Conservation (phyloP, 2,113 vertebrate species). For the Mola mola region DNA sequence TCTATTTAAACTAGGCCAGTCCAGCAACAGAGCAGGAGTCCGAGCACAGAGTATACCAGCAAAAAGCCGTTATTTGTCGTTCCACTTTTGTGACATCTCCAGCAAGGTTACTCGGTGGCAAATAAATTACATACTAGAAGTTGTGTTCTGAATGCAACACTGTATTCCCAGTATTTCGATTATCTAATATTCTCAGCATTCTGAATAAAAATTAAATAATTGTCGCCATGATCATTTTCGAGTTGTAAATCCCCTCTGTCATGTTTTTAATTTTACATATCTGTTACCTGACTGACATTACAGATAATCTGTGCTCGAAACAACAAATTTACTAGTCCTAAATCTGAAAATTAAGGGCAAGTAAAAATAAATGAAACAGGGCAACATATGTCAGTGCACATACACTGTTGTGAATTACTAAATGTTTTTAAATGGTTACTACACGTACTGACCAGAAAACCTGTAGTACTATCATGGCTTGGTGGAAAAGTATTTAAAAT, state of each 20-base stretch:
- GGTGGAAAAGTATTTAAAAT: not conserved
- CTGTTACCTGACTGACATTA: not conserved
- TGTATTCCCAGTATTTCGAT: not conserved
- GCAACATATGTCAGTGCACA: not conserved
- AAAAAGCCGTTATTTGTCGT: too few relatives aligned
- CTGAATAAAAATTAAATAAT: not conserved
- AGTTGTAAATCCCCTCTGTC: not conserved
- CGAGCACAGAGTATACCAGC: too few relatives aligned
- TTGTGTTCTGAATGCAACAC: too few relatives aligned
- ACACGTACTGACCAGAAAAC: not conserved
- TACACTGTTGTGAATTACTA: not conserved
- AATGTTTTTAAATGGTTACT: not conserved
- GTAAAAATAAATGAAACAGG: too few relatives aligned
- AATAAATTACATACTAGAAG: too few relatives aligned
- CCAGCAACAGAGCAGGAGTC: too few relatives aligned
- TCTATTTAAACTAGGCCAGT: too few relatives aligned
- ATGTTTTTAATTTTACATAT: not conserved
- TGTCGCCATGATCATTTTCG: not conserved
- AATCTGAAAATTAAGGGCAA: too few relatives aligned
- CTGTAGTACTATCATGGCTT: slow-evolving; percentile 1
- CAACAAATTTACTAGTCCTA: too few relatives aligned
- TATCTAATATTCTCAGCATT: rapidly evolving
- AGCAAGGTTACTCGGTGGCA: too few relatives aligned
- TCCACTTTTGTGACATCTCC: too few relatives aligned
- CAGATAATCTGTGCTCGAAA: not conserved